These are phyloP conservation scores for Cepaea hortensis DNA, from an alignment of 2,888 invertebrate genomes.

Conservation along the genomic window DNA sequence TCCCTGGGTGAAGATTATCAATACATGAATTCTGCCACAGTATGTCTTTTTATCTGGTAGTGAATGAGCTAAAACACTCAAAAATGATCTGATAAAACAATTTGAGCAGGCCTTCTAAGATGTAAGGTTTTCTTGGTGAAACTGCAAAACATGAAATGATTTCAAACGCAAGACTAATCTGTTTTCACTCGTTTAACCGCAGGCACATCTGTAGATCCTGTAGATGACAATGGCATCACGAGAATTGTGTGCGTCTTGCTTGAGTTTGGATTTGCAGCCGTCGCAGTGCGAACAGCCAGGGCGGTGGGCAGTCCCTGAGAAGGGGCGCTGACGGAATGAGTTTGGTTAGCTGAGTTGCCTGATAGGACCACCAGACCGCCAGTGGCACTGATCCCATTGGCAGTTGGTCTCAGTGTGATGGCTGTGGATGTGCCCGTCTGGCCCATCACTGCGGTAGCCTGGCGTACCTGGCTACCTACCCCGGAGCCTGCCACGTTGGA, in stretches of 20 bases:
- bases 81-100: too few species aligned
- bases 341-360: constrained; percentile 54
- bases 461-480: constrained; percentile 41
- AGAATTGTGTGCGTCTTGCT: constrained; percentile 69
- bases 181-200: constrained; percentile 68
- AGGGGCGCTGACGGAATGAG: constrained; percentile 50
- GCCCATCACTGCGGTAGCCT: constrained; percentile 51
- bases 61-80: too few species aligned
- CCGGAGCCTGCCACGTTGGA: constrained; percentile 49
- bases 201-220: constrained; percentile 54
- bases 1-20: too few species aligned
- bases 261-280: constrained; percentile 56
- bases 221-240: constrained; percentile 70
- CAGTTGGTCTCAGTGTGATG: constrained; percentile 53
- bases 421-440: constrained; percentile 46
- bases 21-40: too few species aligned
- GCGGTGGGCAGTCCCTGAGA: constrained; percentile 60
- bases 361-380: constrained; percentile 66
- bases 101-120: too few species aligned
- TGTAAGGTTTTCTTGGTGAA: background rate
- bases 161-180: constrained; percentile 52
- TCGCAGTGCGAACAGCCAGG: constrained; percentile 63
- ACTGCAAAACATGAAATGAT: background rate
- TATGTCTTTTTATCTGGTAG: too few species aligned
- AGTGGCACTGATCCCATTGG: constrained; percentile 55